Evolutionary conservation across 2,797 vertebrate species (phyloP).

Genomic region (Sphaeramia orbicularis): DNA sequence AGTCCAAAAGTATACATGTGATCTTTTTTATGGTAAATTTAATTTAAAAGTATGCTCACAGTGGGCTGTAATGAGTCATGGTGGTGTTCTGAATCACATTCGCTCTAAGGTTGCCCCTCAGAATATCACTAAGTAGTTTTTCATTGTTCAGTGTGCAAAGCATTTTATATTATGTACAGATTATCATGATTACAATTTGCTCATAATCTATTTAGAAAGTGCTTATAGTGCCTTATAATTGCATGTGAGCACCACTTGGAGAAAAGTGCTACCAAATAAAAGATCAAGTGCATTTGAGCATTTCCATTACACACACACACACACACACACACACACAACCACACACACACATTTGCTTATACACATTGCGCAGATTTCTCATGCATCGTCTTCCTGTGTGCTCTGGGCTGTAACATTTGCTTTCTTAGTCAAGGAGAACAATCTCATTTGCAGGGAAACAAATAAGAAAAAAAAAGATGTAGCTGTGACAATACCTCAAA

Average conservation of each 20-base stretch:
- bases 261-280: constrained; percentile 71
- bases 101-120: not conserved
- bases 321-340: constrained; percentile 29
- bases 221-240: constrained; percentile 64
- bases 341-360: constrained; percentile 36
- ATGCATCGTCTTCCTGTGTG: constrained; percentile 78
- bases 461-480: constrained; percentile 78
- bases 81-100: constrained; percentile 4
- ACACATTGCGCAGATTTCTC: constrained; percentile 74
- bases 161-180: constrained; percentile 57
- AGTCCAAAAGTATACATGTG: too few species aligned
- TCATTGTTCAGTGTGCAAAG: constrained; percentile 49
- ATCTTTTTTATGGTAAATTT: not conserved
- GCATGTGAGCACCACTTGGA: constrained; percentile 68
- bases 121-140: constrained; percentile 26
- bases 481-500: constrained; percentile 76
- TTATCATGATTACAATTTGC: constrained; percentile 61
- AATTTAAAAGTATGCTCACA: not conserved
- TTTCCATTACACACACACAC: constrained; percentile 50
- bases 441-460: constrained; percentile 86
- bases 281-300: constrained; percentile 71
- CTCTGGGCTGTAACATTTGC: constrained; percentile 84
- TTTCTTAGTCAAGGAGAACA: constrained; percentile 84
- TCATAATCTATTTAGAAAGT: constrained; percentile 67
- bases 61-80: not conserved